These are phyloP conservation scores for Sylvietta virens DNA, from an alignment of 2,113 vertebrate species.

Conservation along the genomic window DNA sequence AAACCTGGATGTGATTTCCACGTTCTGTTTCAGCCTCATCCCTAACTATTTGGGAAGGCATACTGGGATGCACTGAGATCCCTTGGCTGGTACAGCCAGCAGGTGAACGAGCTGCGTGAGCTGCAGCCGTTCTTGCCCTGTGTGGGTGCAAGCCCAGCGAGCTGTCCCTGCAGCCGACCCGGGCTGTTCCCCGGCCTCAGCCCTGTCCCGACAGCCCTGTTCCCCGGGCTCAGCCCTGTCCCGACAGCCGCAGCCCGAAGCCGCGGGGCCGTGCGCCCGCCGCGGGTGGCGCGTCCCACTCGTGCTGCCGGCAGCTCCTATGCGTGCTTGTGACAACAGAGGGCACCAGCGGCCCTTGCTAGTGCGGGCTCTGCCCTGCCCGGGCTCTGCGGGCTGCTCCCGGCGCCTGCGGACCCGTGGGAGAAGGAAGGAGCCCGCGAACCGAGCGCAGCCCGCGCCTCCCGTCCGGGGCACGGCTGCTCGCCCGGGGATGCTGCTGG, in stretches of 20 bases:
- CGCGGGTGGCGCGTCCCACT: not conserved
- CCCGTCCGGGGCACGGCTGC: not conserved
- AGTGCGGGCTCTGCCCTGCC: not conserved
- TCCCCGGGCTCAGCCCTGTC: not conserved
- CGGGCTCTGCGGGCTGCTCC: not conserved
- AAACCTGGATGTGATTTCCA: not conserved
- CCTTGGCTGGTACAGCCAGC: not conserved
- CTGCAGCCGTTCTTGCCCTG: not conserved
- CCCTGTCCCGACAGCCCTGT: not conserved
- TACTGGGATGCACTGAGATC: not conserved
- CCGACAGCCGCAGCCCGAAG: not conserved
- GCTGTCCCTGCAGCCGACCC: not conserved
- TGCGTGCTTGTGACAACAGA: conserved; percentile 52
- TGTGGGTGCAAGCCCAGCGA: not conserved
- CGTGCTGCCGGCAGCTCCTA: not conserved
- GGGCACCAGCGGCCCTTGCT: conserved; percentile 68
- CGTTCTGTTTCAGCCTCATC: not conserved
- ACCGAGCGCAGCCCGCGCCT: not conserved
- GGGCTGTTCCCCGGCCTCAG: not conserved
- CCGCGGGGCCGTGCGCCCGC: not conserved
- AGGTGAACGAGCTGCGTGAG: not conserved
- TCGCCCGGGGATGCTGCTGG: not conserved
- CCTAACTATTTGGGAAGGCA: not conserved
- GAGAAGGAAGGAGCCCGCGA: not conserved
- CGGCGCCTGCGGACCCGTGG: not conserved